Evolutionary conservation across 2,888 invertebrate species (phyloP).

Genomic region (Brenthis daphne): DNA sequence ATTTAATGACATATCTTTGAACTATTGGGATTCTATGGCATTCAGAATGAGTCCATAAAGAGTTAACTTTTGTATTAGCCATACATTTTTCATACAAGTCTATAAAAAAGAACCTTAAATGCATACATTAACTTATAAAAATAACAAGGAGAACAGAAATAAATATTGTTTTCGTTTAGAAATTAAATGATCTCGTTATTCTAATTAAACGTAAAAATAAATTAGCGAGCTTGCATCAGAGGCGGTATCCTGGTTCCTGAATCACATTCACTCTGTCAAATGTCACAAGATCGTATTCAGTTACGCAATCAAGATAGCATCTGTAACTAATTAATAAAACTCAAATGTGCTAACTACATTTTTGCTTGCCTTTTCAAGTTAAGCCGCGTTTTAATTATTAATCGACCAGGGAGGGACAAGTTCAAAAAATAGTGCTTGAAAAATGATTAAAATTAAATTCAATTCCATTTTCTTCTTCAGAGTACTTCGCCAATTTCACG

Average conservation of each 20-base stretch:
- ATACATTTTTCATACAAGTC: too few species aligned
- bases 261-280: conserved; percentile 22
- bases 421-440: too few species aligned
- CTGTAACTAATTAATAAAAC: conserved; percentile 25
- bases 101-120: too few species aligned
- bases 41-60: too few species aligned
- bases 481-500: too few species aligned
- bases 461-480: too few species aligned
- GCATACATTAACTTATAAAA: too few species aligned
- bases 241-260: conserved; percentile 11
- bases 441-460: too few species aligned
- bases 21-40: too few species aligned
- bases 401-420: background rate
- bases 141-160: too few species aligned
- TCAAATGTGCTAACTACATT: conserved; percentile 13
- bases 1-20: too few species aligned
- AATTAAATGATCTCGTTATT: background rate
- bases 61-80: too few species aligned
- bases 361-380: conserved; percentile 7
- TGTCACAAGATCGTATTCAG: conserved; percentile 24
- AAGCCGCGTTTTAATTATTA: background rate
- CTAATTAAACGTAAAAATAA: conserved; percentile 13
- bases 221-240: background rate
- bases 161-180: background rate
- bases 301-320: conserved; percentile 21